Conservation (phyloP, 2,797 vertebrate species). For the Buphagus erythrorhynchus region DNA sequence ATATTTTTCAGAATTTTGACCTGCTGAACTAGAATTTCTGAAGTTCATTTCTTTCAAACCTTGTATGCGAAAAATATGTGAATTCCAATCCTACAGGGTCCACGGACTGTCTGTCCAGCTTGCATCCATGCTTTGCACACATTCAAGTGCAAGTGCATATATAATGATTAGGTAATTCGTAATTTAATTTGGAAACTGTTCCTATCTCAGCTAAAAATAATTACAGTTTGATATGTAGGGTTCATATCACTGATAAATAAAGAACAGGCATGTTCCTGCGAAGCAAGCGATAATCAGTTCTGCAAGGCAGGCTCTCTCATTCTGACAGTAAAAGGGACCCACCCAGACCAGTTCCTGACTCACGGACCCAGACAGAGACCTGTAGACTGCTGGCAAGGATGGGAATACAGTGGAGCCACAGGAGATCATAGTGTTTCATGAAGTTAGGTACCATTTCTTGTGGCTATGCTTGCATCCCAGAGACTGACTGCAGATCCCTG, state of each 20-base stretch:
- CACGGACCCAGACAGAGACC: background rate
- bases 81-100: background rate
- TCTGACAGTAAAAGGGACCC: background rate
- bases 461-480: background rate
- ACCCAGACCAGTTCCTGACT: background rate
- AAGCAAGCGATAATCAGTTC: background rate
- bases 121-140: background rate
- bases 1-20: background rate
- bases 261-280: background rate
- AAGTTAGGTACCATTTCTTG: background rate
- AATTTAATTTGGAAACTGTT: background rate
- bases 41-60: background rate
- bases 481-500: conserved; percentile 11
- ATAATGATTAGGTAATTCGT: background rate
- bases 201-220: background rate
- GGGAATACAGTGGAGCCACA: background rate
- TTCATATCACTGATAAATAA: conserved; percentile 7
- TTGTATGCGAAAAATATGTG: background rate
- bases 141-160: background rate
- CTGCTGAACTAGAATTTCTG: background rate
- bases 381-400: background rate
- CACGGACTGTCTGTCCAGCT: background rate
- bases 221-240: background rate
- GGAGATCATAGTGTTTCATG: background rate
- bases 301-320: background rate